phyloP scores from a whole-genome alignment of 64 coral and sea anemone species.

The Pocillopora verrucosa region DNA sequence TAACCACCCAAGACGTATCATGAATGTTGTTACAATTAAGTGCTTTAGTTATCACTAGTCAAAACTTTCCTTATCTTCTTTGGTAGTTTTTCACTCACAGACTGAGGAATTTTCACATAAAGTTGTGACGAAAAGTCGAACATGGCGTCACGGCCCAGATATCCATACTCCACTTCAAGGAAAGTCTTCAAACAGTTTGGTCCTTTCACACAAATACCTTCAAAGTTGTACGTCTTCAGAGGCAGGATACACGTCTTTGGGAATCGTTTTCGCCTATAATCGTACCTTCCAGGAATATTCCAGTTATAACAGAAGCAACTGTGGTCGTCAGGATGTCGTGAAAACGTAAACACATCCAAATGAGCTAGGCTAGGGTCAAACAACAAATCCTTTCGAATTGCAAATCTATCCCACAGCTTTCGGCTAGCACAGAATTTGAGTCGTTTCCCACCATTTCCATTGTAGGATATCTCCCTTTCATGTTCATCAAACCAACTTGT shows the following conservation, averaged over 20 bases:
- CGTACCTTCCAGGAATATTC: slow-evolving; percentile 13
- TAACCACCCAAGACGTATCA: too few species aligned
- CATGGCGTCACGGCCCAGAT: slow-evolving; percentile 21
- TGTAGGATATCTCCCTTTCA: slow-evolving; percentile 2
- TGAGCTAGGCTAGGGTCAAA: slow-evolving; percentile 5
- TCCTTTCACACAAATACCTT: slow-evolving; percentile 14
- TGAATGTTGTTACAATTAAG: too few species aligned
- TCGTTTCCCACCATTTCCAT: slow-evolving; percentile 11
- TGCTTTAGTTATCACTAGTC: neutral
- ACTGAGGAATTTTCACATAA: slow-evolving; percentile 22
- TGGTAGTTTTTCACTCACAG: neutral
- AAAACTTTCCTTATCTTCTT: neutral
- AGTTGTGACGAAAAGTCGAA: slow-evolving; percentile 16
- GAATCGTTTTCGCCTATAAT: neutral
- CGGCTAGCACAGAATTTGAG: neutral
- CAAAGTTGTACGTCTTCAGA: slow-evolving; percentile 4
- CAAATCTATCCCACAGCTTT: slow-evolving; percentile 20
- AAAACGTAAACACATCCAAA: slow-evolving; percentile 21
- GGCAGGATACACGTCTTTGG: slow-evolving; percentile 15
- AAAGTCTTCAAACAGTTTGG: neutral
- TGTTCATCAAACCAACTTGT: slow-evolving; percentile 13
- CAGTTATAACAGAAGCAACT: slow-evolving; percentile 14
- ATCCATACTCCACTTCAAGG: slow-evolving; percentile 19
- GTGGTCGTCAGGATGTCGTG: neutral
- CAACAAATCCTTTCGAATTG: neutral